Evolutionary conservation across 2,113 vertebrate genomes (phyloP).

Genomic region (Cyphomyrus discorhynchus): DNA sequence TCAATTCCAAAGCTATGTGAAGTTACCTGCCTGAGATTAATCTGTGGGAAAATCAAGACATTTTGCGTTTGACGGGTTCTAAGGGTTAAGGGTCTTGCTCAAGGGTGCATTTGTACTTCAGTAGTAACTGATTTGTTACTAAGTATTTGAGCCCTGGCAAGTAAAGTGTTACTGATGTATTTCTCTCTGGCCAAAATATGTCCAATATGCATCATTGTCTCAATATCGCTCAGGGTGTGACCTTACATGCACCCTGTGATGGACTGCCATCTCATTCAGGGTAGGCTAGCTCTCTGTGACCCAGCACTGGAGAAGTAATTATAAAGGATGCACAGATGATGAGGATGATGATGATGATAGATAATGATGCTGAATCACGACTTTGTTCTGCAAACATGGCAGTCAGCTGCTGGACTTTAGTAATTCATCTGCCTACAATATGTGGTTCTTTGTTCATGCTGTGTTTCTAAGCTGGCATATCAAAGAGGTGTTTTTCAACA

Average conservation of each 20-base stretch:
- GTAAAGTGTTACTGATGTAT: not conserved
- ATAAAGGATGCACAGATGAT: not conserved
- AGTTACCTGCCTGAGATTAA: not conserved
- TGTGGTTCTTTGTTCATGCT: not conserved
- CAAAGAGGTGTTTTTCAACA: not conserved
- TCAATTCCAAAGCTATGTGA: not conserved
- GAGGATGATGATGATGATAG: not conserved
- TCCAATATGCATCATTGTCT: not conserved
- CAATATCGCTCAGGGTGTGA: not conserved
- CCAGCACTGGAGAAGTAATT: not conserved
- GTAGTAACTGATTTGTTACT: not conserved
- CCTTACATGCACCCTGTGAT: not conserved
- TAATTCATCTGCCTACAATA: not conserved
- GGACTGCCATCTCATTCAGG: not conserved
- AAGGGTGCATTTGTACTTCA: not conserved
- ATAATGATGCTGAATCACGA: not conserved
- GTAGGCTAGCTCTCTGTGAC: not conserved
- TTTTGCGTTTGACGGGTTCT: no score
- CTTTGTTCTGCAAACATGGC: not conserved
- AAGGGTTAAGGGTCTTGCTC: not conserved
- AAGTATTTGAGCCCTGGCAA: not conserved
- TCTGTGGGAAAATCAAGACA: not conserved
- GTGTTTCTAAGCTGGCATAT: not conserved
- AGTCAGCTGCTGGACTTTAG: not conserved
- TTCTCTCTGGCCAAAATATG: not conserved